Conservation (phyloP, 2,113 vertebrate species). For the Menidia beryllina region DNA sequence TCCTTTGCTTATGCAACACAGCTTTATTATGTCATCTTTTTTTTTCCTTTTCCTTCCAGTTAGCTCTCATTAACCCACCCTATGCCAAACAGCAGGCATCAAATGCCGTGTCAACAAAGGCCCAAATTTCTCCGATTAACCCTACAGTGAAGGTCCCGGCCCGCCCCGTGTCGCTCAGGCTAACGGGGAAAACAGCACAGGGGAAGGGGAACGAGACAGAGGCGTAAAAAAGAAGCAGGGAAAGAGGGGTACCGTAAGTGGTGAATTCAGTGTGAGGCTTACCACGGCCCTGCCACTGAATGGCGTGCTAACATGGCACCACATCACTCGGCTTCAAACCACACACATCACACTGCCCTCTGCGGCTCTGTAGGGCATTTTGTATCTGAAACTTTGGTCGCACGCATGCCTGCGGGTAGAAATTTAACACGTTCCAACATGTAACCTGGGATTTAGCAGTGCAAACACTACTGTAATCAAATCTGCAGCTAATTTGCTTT, state of each 20-base stretch:
- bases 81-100: no score
- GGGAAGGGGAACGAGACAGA: slow-evolving; percentile 4
- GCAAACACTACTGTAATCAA: slow-evolving; percentile 19
- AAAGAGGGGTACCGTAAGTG: not conserved
- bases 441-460: slow-evolving; percentile 58
- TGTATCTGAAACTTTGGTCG: slow-evolving; percentile 32
- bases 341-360: slow-evolving; percentile 49
- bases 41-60: not conserved
- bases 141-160: no score
- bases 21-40: not conserved
- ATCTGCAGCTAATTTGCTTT: slow-evolving; percentile 35
- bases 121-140: not conserved
- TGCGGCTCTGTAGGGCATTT: slow-evolving; percentile 16
- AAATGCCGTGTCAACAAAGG: not conserved
- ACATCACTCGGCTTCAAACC: slow-evolving; percentile 53
- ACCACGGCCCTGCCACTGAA: slow-evolving; percentile 65
- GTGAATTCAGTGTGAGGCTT: slow-evolving; percentile 45
- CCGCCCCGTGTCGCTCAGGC: not conserved
- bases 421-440: slow-evolving; percentile 36
- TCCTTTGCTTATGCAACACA: not conserved
- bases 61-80: not conserved
- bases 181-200: not conserved
- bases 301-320: slow-evolving; percentile 59
- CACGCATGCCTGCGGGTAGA: slow-evolving; percentile 44
- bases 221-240: not conserved